A percentile compares a stretch with the other conserved stretches of the same genome.
These are phyloP conservation scores for Nyctibius bracteatus DNA, from an alignment of 2,113 vertebrate species.

Conservation along the genomic window DNA sequence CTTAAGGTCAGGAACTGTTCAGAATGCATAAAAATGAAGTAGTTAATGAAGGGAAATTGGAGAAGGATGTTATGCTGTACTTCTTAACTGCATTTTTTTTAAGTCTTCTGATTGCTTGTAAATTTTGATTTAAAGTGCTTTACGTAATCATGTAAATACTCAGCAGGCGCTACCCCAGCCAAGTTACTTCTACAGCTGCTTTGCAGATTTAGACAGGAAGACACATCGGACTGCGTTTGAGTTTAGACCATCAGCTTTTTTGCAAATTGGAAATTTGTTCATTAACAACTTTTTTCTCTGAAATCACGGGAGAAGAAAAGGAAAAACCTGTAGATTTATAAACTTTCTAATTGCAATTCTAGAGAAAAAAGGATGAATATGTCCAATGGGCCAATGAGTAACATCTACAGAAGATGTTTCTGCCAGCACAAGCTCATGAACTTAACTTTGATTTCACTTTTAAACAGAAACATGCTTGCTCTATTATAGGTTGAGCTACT, in stretches of 20 bases:
- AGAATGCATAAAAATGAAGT: conserved; percentile 35
- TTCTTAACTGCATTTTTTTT: conserved; percentile 45
- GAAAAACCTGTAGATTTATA: background rate
- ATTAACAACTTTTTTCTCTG: background rate
- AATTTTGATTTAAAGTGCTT: conserved; percentile 62
- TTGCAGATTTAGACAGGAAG: conserved; percentile 18
- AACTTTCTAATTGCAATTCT: background rate
- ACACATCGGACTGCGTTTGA: background rate
- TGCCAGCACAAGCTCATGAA: background rate
- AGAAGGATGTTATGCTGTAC: conserved; percentile 56
- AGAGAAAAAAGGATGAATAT: background rate
- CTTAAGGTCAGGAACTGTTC: conserved; percentile 56
- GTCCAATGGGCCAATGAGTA: background rate
- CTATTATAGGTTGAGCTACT: background rate
- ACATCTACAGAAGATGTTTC: background rate
- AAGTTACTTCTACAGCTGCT: conserved; percentile 40
- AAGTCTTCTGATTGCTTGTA: conserved; percentile 61
- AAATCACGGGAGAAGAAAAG: background rate
- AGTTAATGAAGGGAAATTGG: conserved; percentile 33
- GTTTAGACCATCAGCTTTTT: conserved; percentile 20
- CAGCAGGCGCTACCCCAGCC: background rate
- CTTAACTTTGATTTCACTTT: background rate
- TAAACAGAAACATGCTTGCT: background rate
- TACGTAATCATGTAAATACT: conserved; percentile 57
- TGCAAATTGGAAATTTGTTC: background rate